phyloP scores from a whole-genome alignment of 2,113 vertebrate species.

The Serinus canaria region DNA sequence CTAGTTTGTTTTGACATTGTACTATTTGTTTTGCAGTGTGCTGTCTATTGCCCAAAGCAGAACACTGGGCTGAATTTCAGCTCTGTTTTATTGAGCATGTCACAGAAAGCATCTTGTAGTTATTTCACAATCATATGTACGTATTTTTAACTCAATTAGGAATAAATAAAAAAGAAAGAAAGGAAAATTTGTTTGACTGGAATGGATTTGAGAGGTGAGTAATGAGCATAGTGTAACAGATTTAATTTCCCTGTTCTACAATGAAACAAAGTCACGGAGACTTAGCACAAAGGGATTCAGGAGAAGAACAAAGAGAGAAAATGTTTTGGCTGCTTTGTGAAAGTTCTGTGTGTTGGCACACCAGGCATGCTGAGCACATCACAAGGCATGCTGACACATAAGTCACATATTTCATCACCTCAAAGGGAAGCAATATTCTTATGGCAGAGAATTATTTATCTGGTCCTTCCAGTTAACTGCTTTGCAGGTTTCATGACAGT shows the following conservation, averaged over 20 bases:
- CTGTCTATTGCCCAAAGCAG: slow-evolving; percentile 53
- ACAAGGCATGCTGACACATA: not conserved
- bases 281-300: slow-evolving; percentile 42
- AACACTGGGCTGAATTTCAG: slow-evolving; percentile 37
- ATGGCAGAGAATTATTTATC: not conserved
- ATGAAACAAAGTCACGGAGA: slow-evolving; percentile 51
- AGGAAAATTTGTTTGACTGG: not conserved
- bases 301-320: slow-evolving; percentile 57
- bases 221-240: slow-evolving; percentile 49
- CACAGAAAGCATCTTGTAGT: not conserved
- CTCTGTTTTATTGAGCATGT: slow-evolving; percentile 9
- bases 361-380: slow-evolving; percentile 19
- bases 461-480: not conserved
- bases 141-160: slow-evolving; percentile 48
- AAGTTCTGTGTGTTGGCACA: slow-evolving; percentile 20
- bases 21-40: slow-evolving; percentile 31
- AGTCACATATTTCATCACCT: slow-evolving; percentile 13
- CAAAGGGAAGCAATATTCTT: slow-evolving; percentile 20
- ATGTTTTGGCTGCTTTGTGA: slow-evolving; percentile 49
- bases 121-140: slow-evolving; percentile 11
- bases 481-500: not conserved
- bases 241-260: slow-evolving; percentile 59
- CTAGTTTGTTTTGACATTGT: not conserved
- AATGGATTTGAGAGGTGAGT: slow-evolving; percentile 43
- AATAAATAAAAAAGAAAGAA: not conserved